Evolutionary conservation across 2,113 vertebrate genomes (phyloP).

Genomic region (Brachypodius melanocephalos): DNA sequence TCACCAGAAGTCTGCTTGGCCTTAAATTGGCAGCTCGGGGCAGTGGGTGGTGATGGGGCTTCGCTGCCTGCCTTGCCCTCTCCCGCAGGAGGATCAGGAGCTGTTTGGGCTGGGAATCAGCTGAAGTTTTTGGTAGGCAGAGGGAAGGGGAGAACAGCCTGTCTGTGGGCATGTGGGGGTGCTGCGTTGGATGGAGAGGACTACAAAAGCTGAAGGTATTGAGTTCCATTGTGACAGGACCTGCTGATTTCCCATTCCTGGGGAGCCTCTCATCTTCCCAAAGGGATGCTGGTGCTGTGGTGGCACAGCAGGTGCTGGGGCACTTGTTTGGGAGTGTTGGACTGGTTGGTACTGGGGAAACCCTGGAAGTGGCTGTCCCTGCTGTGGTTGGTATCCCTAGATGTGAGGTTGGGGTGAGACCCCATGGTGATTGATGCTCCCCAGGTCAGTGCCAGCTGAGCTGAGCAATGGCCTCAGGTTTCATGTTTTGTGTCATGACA

Average conservation of each 20-base stretch:
- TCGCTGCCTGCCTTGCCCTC: background rate
- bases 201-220: background rate
- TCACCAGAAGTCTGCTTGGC: background rate
- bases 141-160: background rate
- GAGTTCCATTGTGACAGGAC: accelerated
- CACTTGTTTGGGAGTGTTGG: background rate
- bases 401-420: accelerated
- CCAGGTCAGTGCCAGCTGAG: accelerated
- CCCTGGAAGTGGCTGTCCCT: background rate
- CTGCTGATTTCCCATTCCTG: background rate
- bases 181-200: background rate
- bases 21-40: background rate
- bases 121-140: slow-evolving; percentile 22
- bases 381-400: background rate
- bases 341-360: too few species aligned
- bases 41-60: background rate
- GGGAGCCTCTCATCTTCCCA: background rate
- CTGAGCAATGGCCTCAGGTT: background rate
- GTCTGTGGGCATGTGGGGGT: background rate
- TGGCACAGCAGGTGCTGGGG: too few species aligned
- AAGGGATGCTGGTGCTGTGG: background rate
- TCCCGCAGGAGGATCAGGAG: background rate
- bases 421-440: accelerated
- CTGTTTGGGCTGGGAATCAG: background rate
- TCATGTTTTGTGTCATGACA: background rate